Evolutionary conservation across 2,113 vertebrate species (phyloP).

Genomic region (Serinus canaria): DNA sequence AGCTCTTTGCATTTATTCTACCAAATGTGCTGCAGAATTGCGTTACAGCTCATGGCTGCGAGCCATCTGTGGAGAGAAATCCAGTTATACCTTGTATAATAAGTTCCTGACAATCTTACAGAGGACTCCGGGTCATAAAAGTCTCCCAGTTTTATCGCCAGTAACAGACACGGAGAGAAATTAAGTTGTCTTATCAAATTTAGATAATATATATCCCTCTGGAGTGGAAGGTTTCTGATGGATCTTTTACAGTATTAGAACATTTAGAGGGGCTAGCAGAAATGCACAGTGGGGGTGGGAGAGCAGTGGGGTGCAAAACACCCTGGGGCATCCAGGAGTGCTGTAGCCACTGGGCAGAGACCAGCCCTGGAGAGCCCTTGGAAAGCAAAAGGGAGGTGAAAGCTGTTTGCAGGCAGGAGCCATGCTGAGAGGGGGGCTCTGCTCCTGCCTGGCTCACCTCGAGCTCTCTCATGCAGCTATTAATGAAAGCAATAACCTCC

Average conservation of each 20-base stretch:
- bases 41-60: constrained; percentile 78
- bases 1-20: constrained; percentile 80
- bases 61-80: constrained; percentile 82
- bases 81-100: constrained; percentile 85
- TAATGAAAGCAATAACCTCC: background rate
- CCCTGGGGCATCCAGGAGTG: background rate
- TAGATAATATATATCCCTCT: constrained; percentile 83
- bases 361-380: background rate
- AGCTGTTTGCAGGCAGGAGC: background rate
- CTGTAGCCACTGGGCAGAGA: fast-evolving
- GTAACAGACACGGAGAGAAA: constrained; percentile 83
- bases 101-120: constrained; percentile 83
- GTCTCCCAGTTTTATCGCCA: constrained; percentile 80
- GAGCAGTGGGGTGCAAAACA: background rate
- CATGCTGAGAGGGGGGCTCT: background rate
- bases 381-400: background rate
- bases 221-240: constrained; percentile 68
- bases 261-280: constrained; percentile 31
- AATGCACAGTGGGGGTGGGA: background rate
- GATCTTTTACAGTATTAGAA: constrained; percentile 65
- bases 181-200: constrained; percentile 85
- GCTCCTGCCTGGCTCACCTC: background rate
- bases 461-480: background rate
- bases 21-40: constrained; percentile 76
- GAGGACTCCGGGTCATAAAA: constrained; percentile 80